Percentiles rank a stretch among this genome's conserved stretches.
These are phyloP conservation scores for Melanostigma gelatinosum DNA, from an alignment of 2,113 vertebrate genomes.

Conservation along the genomic window DNA sequence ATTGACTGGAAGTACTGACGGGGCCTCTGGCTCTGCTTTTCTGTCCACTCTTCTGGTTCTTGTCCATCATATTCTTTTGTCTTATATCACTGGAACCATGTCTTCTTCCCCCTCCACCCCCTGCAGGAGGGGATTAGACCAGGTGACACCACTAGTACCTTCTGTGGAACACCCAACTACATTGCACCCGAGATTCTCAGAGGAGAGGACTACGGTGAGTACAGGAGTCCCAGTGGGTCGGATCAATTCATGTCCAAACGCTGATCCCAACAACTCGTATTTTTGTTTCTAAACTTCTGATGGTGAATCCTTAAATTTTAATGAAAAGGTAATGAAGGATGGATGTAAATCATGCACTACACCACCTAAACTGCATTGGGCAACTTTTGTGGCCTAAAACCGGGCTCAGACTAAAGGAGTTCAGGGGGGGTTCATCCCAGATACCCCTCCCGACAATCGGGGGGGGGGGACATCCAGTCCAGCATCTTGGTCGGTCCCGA, in stretches of 20 bases:
- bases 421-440: no score
- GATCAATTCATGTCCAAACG: neutral
- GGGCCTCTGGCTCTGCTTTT: neutral
- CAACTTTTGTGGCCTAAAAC: neutral
- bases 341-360: neutral
- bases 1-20: constrained; percentile 17
- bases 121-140: constrained; percentile 95
- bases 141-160: constrained; percentile 98
- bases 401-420: no score
- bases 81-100: neutral
- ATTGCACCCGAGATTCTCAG: constrained; percentile 97
- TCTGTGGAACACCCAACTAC: constrained; percentile 98
- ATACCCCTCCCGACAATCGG: no score
- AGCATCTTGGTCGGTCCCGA: no score
- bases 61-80: neutral
- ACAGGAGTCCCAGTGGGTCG: neutral
- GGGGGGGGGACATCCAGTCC: no score
- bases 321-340: neutral
- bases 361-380: neutral
- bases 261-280: neutral
- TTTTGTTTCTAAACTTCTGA: neutral
- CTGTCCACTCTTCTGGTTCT: neutral
- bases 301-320: neutral
- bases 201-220: constrained; percentile 97
- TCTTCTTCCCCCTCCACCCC: neutral